Base-by-base conservation (phyloP, 2,888 invertebrate genomes). In the Agrochola lychnidis region DNA sequence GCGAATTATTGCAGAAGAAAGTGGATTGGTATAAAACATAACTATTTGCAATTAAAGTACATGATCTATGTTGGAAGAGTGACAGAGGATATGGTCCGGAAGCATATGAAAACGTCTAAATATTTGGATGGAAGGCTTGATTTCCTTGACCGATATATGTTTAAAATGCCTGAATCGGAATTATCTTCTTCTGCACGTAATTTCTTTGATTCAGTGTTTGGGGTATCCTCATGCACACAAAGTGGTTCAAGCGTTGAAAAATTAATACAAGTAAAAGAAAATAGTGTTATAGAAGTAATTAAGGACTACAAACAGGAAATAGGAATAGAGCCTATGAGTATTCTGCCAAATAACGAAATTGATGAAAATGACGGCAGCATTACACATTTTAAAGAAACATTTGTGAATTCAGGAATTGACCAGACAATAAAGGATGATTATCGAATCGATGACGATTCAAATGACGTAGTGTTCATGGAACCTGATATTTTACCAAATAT, bases 121-220 rank as follows among this genome's bases (percentile, higher is more conserved):
- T 82, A 76, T 78, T 42, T 85, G 4, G 73, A 82, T 48, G 84
- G 84, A 2, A 42, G n/a, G 0, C 76, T 85, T 56, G 48, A 62
- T 42, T 84, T 84, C 22, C 63, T 84, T 10, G 79, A 85, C 14
- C 62, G 51, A 19, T 61, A 25, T 69, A n/a, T 82, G n/a, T 40
- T 12, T 61, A 16, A 62, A 51, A n/a, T 70, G 40, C 57, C 61
- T 61, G 56, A 70, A 61, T 4, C 5, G 2, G 14, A 57, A 57
- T 51, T 76, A 79, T 40, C 63, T 59, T 1, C 14, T 10, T 12
- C 16, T 22, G 51, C 71, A 14, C 70, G 62, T 48, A 14, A 6
- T 30, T 76, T 77, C 45, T 69, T 53, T 59, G 7, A 45, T 4
- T 40, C 45, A 16, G n/a, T 1, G 14, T 82, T 79, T 63, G 51